Percentiles rank a stretch among this genome's conserved stretches.
Evolutionary conservation across 1,140 invertebrate genomes (phyloP).

Genomic region (Fopius arisanus): DNA sequence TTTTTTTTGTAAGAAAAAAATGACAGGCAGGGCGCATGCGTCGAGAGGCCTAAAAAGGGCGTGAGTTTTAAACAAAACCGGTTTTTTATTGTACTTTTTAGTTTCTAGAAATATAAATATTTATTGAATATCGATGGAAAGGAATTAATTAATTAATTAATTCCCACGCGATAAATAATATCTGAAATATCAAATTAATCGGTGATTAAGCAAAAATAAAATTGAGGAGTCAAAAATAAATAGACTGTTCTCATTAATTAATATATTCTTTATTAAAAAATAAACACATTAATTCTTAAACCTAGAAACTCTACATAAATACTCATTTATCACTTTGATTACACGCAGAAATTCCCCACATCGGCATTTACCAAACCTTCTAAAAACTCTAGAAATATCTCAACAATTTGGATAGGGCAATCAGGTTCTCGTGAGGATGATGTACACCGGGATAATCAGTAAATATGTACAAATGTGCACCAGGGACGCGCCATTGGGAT

Average conservation of each 20-base stretch:
- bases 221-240: too few species aligned
- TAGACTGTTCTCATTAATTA: not conserved
- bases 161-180: too few species aligned
- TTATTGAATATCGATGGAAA: too few species aligned
- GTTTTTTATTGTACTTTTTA: too few species aligned
- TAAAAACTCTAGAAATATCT: not conserved
- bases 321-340: conserved; percentile 29
- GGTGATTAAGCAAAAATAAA: too few species aligned
- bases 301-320: conserved; percentile 14
- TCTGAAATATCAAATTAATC: too few species aligned
- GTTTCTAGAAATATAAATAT: too few species aligned
- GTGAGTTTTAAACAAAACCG: too few species aligned
- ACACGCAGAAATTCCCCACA: not conserved
- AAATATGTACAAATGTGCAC: conserved; percentile 28
- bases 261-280: not conserved
- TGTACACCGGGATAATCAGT: conserved; percentile 3
- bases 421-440: not conserved
- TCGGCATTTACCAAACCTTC: not conserved
- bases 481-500: conserved; percentile 6
- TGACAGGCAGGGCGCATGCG: too few species aligned
- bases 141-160: too few species aligned
- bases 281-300: not conserved
- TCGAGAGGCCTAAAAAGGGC: too few species aligned
- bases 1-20: too few species aligned
- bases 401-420: not conserved